Evolutionary conservation across 2,888 invertebrate genomes (phyloP), one percentile per base, ranked within the genome.

Genomic region (Hedya salicella): DNA sequence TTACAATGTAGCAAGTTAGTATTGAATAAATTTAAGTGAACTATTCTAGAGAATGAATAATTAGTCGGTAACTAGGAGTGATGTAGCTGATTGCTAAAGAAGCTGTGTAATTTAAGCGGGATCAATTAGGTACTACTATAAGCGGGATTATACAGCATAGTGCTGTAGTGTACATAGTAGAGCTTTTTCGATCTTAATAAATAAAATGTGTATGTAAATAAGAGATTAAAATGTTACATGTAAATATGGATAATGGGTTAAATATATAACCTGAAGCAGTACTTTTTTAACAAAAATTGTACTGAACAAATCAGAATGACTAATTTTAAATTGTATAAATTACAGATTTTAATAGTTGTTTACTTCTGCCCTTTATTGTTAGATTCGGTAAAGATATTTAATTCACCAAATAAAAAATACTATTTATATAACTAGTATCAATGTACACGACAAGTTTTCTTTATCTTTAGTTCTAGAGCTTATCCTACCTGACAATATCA

Each of bases 71-170:
- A 61, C 39, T 68, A 65, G 52, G 30, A 57, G 42, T 53, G 65
- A 40, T 76, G 78, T 80, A 80, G 80, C 80, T 74, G 78, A 80
- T 76, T 77, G 82, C 79, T 74, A 77, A 79, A 80, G 78, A 84
- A 86, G 85, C 86, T 87, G 86, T 86, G 86, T 86, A 86, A 81
- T 83, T 80, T 86, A 88, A 87, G 90, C 82, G 91, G 91, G 91
- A 91, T 91, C 91, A 91, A 91, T 85, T 91, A 91, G 89, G 82
- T 86, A 83, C 82, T 89, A 86, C 32, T 81, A 75, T 85, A 87
- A 85, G 79, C 77, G 81, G 80, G 76, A 76, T 78, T 75, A 72
- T 75, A 57, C 75, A 80, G 81, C 83, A 73, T 75, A 78, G 77
- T 71, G 82, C 78, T 78, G 77, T 79, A 73, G 80, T 61, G 69